Conservation (phyloP, 2,888 invertebrate species). For the Dorcus parallelipipedus region DNA sequence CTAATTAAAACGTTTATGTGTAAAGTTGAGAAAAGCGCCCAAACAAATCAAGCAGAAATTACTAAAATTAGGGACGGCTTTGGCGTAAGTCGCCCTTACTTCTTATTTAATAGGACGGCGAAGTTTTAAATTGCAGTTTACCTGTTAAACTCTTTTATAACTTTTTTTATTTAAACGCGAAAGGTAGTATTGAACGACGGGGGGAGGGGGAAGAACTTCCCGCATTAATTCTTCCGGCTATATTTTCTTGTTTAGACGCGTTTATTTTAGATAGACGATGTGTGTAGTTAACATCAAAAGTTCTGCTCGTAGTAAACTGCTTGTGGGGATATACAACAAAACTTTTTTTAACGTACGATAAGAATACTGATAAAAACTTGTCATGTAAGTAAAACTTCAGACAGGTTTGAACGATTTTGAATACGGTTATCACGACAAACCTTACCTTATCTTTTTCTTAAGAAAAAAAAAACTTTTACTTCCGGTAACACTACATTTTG, state of each 20-base stretch:
- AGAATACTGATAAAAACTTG: not conserved
- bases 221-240: too few species aligned
- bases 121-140: slow-evolving; percentile 38
- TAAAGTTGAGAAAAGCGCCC: slow-evolving; percentile 14
- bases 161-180: not conserved
- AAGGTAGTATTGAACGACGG: too few species aligned
- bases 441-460: not conserved
- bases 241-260: too few species aligned
- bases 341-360: not conserved
- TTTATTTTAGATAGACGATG: too few species aligned
- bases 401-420: not conserved
- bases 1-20: slow-evolving; percentile 20
- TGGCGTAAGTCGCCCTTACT: not conserved
- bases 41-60: slow-evolving; percentile 25
- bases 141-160: slow-evolving; percentile 28
- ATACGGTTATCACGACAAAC: not conserved
- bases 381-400: not conserved
- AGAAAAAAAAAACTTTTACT: not conserved
- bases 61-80: slow-evolving; percentile 21
- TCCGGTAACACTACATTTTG: too few species aligned
- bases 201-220: too few species aligned
- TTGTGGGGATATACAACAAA: too few species aligned
- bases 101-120: slow-evolving; percentile 20
- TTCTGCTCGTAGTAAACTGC: too few species aligned
- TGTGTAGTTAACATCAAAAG: too few species aligned